A percentile compares a stretch with the other conserved stretches of the same genome.
Evolutionary conservation across 2,113 vertebrate species (phyloP).

Genomic region (Phylloscopus trochilus): DNA sequence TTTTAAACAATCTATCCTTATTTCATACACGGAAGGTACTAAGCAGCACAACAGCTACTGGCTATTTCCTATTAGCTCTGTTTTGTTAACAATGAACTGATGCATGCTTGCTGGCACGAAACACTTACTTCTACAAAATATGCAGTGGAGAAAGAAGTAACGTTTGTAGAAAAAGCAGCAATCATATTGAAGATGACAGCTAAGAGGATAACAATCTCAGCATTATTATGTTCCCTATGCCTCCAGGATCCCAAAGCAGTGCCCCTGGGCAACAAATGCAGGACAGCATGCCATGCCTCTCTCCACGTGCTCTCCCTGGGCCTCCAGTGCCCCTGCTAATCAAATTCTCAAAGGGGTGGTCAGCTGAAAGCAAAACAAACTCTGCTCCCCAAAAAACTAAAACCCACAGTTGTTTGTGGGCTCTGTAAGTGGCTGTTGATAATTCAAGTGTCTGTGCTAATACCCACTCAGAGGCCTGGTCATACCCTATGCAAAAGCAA

Average conservation of each 20-base stretch:
- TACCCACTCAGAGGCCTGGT: background rate
- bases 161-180: background rate
- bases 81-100: background rate
- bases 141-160: background rate
- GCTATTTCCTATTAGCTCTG: background rate
- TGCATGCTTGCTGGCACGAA: accelerated
- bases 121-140: background rate
- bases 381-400: background rate
- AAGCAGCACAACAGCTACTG: background rate
- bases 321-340: background rate
- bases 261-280: background rate
- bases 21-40: background rate
- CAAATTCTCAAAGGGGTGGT: background rate
- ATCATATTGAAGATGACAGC: background rate
- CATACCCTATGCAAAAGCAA: background rate
- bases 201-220: background rate
- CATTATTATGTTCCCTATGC: accelerated
- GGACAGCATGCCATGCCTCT: accelerated
- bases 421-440: background rate
- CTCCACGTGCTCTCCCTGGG: background rate
- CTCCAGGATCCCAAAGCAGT: background rate
- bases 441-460: background rate
- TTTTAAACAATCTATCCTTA: background rate
- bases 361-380: background rate
- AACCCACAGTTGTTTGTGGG: background rate